Base-by-base conservation (phyloP, 2,113 vertebrate species). In the Leuciscus idus region DNA sequence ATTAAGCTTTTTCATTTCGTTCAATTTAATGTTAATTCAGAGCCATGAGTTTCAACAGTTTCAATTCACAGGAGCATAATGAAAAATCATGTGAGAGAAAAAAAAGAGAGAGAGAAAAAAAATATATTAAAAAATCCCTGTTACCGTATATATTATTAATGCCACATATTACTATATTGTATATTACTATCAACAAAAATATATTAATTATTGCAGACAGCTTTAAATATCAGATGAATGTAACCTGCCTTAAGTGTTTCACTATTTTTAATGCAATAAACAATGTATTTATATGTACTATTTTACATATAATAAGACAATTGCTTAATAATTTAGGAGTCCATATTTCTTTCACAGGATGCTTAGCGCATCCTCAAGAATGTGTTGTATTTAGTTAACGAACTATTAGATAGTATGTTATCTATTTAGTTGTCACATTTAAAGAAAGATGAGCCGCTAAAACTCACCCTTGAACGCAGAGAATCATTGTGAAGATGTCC, bases 381-480 rank as follows among this genome's bases (percentile, higher is more conserved):
- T 70, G 64, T 70, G 39, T 81, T 15, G 39, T 66, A 66, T 85
- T 57, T 6, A 7, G 23, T 43, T 55, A 13, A 61, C 36, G 2
- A 85, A 64, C 12, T 10, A 64, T 28, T 8, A 64, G 5, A 17
- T 23, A 26, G n/a, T 4, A 48, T n/a, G 21, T 72, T 43, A 12
- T 43, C 8, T 5, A 6, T 26, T 46, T 46, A 55, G 13, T 77
- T 30, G 74, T 28, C 3, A 17, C 33, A 4, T 26, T 50, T 21
- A 13, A 48, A 59, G 28, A 39, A 59, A 64, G 57, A 52, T 48
- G 12, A 28, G 79, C 62, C 1, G 33, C n/a, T 21, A 7, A 26
- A 36, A 92, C 95, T 95, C 91, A 96, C 95, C 95, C 88, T 86
- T 94, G 93, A 33, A 95, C 95, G 90, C 95, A 96, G 87, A 96